Percentiles rank a stretch among this genome's conserved stretches.
Evolutionary conservation across 2,888 invertebrate genomes (phyloP).

Genomic region (Hydrotaea diabolus): DNA sequence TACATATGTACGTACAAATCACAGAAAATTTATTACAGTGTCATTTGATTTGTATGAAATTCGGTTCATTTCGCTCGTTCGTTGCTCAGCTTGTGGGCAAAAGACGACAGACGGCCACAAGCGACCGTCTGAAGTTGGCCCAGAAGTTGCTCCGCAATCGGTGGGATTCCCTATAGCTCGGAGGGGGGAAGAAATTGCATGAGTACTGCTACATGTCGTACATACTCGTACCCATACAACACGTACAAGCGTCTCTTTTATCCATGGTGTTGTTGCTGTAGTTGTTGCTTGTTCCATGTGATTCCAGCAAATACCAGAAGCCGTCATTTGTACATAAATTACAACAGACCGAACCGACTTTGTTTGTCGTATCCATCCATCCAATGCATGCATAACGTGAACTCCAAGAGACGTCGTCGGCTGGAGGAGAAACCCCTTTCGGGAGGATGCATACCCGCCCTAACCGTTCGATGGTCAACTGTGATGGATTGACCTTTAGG

Average conservation of each 20-base stretch:
- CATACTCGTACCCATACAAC: slow-evolving; percentile 45
- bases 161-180: slow-evolving; percentile 1
- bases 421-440: slow-evolving; percentile 11
- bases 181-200: slow-evolving; percentile 9
- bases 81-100: not conserved
- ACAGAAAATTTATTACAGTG: slow-evolving; percentile 64
- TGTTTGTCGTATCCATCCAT: slow-evolving; percentile 45
- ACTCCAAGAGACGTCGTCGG: not conserved
- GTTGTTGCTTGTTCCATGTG: slow-evolving; percentile 23
- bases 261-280: slow-evolving; percentile 8
- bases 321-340: slow-evolving; percentile 67
- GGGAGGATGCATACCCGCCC: slow-evolving; percentile 41
- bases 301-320: slow-evolving; percentile 65
- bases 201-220: not conserved
- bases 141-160: not conserved
- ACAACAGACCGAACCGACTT: slow-evolving; percentile 57
- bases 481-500: slow-evolving; percentile 16
- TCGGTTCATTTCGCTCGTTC: slow-evolving; percentile 40
- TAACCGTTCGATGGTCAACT: slow-evolving; percentile 18
- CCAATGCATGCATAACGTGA: slow-evolving; percentile 17
- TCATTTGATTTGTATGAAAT: slow-evolving; percentile 56
- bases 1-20: slow-evolving; percentile 40
- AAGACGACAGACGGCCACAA: not conserved
- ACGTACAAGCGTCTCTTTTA: slow-evolving; percentile 48
- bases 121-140: not conserved